A percentile compares a stretch with the other conserved stretches of the same genome.
Conservation (phyloP, 2,113 vertebrate genomes). For the Hylia prasina region DNA sequence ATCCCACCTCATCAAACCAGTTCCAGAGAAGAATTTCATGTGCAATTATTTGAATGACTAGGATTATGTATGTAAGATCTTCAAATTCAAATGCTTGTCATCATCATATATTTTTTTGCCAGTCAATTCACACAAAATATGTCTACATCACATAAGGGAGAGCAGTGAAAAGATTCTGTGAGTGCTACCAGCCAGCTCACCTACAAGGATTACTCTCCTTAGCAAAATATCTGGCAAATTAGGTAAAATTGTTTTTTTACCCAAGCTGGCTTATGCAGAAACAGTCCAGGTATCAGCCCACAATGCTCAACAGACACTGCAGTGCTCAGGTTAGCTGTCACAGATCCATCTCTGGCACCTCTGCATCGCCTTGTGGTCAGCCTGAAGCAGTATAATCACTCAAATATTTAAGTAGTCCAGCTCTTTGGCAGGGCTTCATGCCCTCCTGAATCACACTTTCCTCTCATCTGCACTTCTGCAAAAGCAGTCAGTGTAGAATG, state of each 20-base stretch:
- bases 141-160: neutral
- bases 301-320: neutral
- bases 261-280: neutral
- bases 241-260: neutral
- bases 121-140: neutral
- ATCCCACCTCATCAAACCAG: constrained; percentile 8
- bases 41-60: neutral
- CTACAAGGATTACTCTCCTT: neutral
- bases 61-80: neutral
- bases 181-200: neutral
- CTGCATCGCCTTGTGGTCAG: neutral
- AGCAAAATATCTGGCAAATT: neutral
- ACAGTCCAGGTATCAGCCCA: neutral
- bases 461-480: neutral
- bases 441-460: neutral
- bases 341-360: neutral
- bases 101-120: neutral
- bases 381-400: neutral
- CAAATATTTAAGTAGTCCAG: neutral
- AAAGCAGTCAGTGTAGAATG: neutral
- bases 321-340: neutral
- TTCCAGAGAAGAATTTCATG: neutral
- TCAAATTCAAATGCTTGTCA: neutral
- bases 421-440: neutral
- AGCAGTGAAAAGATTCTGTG: neutral